phyloP scores from a whole-genome alignment of 2,888 invertebrate species.

The Eupithecia inturbata region DNA sequence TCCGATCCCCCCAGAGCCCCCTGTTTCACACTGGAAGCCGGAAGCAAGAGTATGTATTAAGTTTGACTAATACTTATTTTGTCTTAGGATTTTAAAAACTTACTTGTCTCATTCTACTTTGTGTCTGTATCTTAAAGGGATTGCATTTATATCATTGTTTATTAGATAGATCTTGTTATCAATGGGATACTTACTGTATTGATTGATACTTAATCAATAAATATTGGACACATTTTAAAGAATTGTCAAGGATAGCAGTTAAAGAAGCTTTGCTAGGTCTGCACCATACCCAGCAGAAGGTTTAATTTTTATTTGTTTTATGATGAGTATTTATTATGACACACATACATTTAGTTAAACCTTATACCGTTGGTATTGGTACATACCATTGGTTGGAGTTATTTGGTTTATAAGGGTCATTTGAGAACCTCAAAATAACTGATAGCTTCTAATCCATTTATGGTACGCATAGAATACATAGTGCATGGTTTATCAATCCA shows the following conservation, averaged over 20 bases:
- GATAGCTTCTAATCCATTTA: not conserved
- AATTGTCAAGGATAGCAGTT: not conserved
- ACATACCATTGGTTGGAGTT: not conserved
- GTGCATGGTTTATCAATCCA: not conserved
- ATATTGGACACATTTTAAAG: not conserved
- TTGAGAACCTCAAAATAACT: not conserved
- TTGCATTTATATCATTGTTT: not conserved
- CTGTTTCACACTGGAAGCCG: conserved; percentile 93
- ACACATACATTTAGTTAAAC: too few species aligned
- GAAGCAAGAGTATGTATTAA: conserved; percentile 81
- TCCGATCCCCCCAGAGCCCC: conserved; percentile 97
- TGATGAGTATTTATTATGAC: not conserved
- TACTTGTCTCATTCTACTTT: not conserved
- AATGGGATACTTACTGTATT: not conserved
- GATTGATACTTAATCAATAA: not conserved
- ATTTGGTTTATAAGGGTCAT: not conserved
- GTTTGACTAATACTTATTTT: not conserved
- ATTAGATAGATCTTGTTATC: not conserved
- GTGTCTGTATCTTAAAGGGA: not conserved
- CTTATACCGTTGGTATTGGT: too few species aligned
- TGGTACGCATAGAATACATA: not conserved
- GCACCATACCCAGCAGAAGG: not conserved
- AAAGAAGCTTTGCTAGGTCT: not conserved
- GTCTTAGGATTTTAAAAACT: not conserved
- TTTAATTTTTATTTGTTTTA: not conserved